Conservation (phyloP, 2,888 invertebrate genomes). For the Cremastinae sp. region DNA sequence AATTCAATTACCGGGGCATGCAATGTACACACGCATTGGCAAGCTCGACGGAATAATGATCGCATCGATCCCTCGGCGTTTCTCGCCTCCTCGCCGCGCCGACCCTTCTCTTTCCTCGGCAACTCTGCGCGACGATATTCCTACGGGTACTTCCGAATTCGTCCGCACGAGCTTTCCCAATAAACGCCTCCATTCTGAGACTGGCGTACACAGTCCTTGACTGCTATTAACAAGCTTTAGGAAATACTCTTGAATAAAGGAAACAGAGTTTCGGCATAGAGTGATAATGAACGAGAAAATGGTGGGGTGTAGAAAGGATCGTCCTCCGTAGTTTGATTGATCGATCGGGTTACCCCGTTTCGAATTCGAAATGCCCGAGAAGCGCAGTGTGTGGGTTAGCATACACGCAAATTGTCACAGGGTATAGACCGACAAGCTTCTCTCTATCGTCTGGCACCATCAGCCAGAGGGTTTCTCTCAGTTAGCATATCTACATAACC, state of each 20-base stretch:
- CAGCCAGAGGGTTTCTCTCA: slow-evolving; percentile 4
- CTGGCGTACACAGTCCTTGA: slow-evolving; percentile 9
- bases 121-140: slow-evolving; percentile 17
- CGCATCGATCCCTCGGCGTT: slow-evolving; percentile 49
- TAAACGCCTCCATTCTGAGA: slow-evolving; percentile 33
- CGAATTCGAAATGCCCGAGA: slow-evolving; percentile 29
- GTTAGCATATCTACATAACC: background rate
- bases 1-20: slow-evolving; percentile 61
- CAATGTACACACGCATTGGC: slow-evolving; percentile 60
- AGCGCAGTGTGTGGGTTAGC: slow-evolving; percentile 13
- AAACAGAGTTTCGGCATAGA: slow-evolving; percentile 2
- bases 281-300: slow-evolving; percentile 3
- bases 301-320: slow-evolving; percentile 31
- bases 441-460: slow-evolving; percentile 20
- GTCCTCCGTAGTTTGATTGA: background rate
- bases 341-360: slow-evolving; percentile 33
- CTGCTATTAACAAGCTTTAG: slow-evolving; percentile 21
- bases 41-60: slow-evolving; percentile 61
- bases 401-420: slow-evolving; percentile 25
- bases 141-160: slow-evolving; percentile 45
- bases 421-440: slow-evolving; percentile 32
- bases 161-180: slow-evolving; percentile 23
- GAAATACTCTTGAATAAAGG: background rate
- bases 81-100: background rate
- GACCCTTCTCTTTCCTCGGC: background rate